These are phyloP conservation scores for Eretmochelys imbricata DNA, from an alignment of 2,113 vertebrate species.

Conservation along the genomic window DNA sequence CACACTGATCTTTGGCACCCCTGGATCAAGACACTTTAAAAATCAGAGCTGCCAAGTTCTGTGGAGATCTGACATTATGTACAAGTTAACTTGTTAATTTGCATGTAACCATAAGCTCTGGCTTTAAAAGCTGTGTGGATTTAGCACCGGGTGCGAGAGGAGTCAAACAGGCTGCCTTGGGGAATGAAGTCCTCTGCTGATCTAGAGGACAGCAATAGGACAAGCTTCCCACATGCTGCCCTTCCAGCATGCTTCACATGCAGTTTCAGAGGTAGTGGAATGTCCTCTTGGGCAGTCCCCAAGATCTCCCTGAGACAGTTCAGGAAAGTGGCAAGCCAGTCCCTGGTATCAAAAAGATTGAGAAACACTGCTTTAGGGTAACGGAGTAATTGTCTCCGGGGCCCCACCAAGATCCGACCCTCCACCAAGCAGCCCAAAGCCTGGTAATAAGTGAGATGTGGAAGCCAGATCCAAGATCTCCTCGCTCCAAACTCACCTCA, in stretches of 20 bases:
- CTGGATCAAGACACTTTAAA: not conserved
- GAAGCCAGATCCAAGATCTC: not conserved
- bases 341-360: not conserved
- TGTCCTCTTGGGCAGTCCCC: not conserved
- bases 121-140: not conserved
- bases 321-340: not conserved
- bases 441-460: not conserved
- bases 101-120: not conserved
- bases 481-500: not conserved
- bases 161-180: accelerated
- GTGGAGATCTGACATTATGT: not conserved
- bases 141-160: not conserved
- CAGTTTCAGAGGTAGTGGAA: not conserved
- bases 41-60: not conserved
- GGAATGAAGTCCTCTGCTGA: not conserved
- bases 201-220: not conserved
- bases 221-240: not conserved
- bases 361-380: not conserved
- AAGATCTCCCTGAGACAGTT: not conserved
- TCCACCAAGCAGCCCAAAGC: not conserved
- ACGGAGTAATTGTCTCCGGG: not conserved
- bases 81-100: not conserved
- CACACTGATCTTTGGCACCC: not conserved
- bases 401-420: accelerated
- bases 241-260: not conserved